Evolutionary conservation across 2,888 invertebrate species (phyloP).

Genomic region (Harpagoxenus sublaevis): DNA sequence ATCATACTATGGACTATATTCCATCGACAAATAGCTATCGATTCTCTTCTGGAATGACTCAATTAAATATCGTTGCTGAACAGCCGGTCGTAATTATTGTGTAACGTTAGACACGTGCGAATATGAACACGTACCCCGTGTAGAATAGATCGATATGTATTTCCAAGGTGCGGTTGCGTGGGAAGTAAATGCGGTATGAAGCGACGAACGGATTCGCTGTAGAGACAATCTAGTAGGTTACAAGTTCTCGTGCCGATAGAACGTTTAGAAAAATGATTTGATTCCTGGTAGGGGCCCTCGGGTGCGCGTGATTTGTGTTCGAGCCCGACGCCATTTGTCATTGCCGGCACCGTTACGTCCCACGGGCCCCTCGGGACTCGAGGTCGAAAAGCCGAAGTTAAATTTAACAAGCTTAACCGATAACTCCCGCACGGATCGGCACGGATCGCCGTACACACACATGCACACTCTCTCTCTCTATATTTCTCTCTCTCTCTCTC

Average conservation of each 20-base stretch:
- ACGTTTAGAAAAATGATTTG: constrained; percentile 72
- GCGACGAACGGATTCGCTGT: constrained; percentile 11
- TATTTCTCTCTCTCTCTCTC: constrained; percentile 10
- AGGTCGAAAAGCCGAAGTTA: constrained; percentile 74
- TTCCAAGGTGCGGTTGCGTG: constrained; percentile 50
- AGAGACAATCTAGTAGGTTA: constrained; percentile 48
- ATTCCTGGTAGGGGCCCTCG: constrained; percentile 70
- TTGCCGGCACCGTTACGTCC: constrained; percentile 74
- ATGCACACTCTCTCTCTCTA: neutral
- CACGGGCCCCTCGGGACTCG: constrained; percentile 66
- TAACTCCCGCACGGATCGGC: constrained; percentile 67
- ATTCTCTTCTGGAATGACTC: constrained; percentile 5
- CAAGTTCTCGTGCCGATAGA: constrained; percentile 62
- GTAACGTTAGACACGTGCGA: constrained; percentile 36
- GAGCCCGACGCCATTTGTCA: constrained; percentile 72
- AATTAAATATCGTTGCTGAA: constrained; percentile 35
- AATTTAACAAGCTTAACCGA: constrained; percentile 76
- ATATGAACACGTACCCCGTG: neutral
- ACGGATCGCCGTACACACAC: constrained; percentile 27
- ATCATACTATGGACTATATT: neutral
- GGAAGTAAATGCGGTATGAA: constrained; percentile 34
- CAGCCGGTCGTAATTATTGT: constrained; percentile 20
- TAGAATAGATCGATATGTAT: constrained; percentile 42
- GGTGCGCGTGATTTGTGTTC: constrained; percentile 75
- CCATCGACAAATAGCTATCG: constrained; percentile 7